Evolutionary conservation across 1,140 invertebrate species (phyloP), one percentile per base, ranked within the genome.

Genomic region (Temnothorax curvispinosus): DNA sequence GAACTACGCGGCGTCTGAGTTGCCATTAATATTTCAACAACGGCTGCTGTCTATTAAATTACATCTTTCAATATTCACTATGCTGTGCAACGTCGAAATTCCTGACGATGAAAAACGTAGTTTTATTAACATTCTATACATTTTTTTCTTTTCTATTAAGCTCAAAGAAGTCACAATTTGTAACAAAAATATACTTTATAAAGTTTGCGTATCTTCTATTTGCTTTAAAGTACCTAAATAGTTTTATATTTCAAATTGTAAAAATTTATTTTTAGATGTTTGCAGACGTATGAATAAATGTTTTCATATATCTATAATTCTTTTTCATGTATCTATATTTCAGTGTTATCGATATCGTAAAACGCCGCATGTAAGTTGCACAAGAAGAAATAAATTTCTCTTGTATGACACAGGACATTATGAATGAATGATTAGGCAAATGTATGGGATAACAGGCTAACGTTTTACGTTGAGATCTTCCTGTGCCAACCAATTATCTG

Each of bases 1-100:
- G 27, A 69, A 38, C 77, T 41, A 38, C 76, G n/a, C 47, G 13
- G 47, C 35, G 15, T 54, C 77, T 69, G 47, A 81, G 21, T 69
- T 15, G 15, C 60, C 41, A 35, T 64, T 69, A 81, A 81, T 69
- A 81, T 71, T 71, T 81, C 62, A 71, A 47, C 32, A 54, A 47
- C 64, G 21, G 64, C 47, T 54, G 47, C 32, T 18, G 15, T 21
- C 65, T 41, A 69, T 69, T 80, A 54, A 81, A 71, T 81, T 81
- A 71, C 77, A 27, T 27, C 47, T 41, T 81, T 81, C 64, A 81
- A 71, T 81, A 71, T 81, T 81, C 64, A 81, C 32, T 54, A 11
- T 54, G 62, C 4, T 50, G 13, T 38, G 35, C 32, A 6, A 15
- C 77, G 32, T 50, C 32, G 13, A 4, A 65, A 80, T 80, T 65